These are phyloP conservation scores for Synergus umbraculus DNA, from an alignment of 2,888 invertebrate species.

Conservation along the genomic window DNA sequence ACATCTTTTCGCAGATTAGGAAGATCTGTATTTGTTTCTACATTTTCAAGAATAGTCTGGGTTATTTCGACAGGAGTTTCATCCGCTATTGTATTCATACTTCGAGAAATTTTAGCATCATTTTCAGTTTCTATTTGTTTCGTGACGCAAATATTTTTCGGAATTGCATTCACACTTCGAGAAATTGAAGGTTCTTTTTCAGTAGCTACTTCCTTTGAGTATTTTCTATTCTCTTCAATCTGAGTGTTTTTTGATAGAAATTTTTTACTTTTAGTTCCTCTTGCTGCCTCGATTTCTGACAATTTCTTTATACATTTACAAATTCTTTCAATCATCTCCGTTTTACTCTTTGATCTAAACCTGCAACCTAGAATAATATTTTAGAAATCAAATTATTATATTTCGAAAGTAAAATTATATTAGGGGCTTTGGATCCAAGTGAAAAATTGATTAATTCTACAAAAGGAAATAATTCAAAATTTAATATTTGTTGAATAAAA, in stretches of 20 bases:
- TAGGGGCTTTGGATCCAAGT: neutral
- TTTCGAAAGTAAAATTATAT: neutral
- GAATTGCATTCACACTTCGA: neutral
- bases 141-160: neutral
- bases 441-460: too few species aligned
- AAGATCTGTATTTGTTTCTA: conserved; percentile 26
- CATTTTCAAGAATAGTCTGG: conserved; percentile 25
- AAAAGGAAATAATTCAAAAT: too few species aligned
- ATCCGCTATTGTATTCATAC: conserved; percentile 26
- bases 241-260: neutral
- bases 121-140: conserved; percentile 29
- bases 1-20: neutral
- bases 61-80: conserved; percentile 11
- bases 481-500: too few species aligned
- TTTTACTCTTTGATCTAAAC: neutral
- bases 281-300: neutral
- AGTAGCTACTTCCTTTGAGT: neutral
- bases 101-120: neutral
- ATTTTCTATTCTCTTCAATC: neutral
- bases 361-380: neutral
- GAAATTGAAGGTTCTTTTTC: neutral
- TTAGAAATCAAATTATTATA: neutral
- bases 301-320: conserved; percentile 10
- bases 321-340: conserved; percentile 8
- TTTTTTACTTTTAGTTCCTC: neutral